A percentile compares a stretch with the other conserved stretches of the same genome.
Evolutionary conservation across 2,888 invertebrate species (phyloP).

Genomic region (Leptinotarsa tumamoca): DNA sequence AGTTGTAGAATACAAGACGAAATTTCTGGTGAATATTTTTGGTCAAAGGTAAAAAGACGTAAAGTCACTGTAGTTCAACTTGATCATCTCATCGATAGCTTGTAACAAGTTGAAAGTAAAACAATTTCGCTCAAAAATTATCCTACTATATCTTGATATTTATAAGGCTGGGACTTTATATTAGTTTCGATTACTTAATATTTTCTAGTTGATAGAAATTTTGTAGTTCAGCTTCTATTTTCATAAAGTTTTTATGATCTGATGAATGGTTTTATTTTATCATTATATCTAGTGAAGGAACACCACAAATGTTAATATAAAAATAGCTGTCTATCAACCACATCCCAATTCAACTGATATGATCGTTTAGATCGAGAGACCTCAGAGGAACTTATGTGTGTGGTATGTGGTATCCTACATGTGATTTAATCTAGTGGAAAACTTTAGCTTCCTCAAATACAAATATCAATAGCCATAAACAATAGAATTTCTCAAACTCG

Average conservation of each 20-base stretch:
- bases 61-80: too few species aligned
- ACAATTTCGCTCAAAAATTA: neutral
- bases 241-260: neutral
- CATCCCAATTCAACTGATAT: neutral
- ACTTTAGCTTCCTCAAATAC: too few species aligned
- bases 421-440: too few species aligned
- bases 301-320: too few species aligned
- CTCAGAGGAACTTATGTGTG: too few species aligned
- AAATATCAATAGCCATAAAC: too few species aligned
- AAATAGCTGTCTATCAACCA: neutral
- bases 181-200: conserved; percentile 5
- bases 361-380: neutral
- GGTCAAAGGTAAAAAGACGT: too few species aligned
- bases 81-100: too few species aligned
- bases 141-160: neutral
- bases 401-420: too few species aligned
- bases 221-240: neutral
- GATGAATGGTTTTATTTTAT: neutral
- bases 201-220: conserved; percentile 8
- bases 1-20: neutral
- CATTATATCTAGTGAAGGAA: neutral
- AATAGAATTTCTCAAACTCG: too few species aligned
- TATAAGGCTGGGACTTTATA: neutral
- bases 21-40: neutral
- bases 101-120: too few species aligned